These are phyloP conservation scores for Neocrepidodera transversa DNA, from an alignment of 2,888 invertebrate genomes.

Conservation along the genomic window DNA sequence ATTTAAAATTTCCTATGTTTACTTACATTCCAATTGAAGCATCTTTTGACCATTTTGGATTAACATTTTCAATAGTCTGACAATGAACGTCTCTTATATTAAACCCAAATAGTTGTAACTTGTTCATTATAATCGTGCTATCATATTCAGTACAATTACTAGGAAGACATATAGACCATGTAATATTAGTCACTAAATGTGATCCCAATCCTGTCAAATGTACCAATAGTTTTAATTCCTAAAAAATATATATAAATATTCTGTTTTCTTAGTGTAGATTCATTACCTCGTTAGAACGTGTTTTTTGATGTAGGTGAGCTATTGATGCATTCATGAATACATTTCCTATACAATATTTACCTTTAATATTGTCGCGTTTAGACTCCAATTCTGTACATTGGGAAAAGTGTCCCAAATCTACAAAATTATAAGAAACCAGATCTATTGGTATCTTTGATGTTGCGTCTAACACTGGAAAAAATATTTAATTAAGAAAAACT, in stretches of 20 bases:
- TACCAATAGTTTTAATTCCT: too few species aligned
- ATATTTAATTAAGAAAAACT: too few species aligned
- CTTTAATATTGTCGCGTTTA: slow-evolving; percentile 16
- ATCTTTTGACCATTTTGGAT: slow-evolving; percentile 36
- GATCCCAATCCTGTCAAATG: too few species aligned
- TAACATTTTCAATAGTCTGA: slow-evolving; percentile 39
- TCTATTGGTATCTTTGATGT: slow-evolving; percentile 27
- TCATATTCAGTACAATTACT: slow-evolving; percentile 52
- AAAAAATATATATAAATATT: too few species aligned
- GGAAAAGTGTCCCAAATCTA: slow-evolving; percentile 30
- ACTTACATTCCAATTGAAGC: slow-evolving; percentile 43
- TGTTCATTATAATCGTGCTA: slow-evolving; percentile 55
- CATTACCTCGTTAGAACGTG: too few species aligned
- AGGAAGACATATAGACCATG: slow-evolving; percentile 41
- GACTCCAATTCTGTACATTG: slow-evolving; percentile 25
- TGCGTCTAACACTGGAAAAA: slow-evolving; percentile 31
- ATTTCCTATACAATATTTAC: slow-evolving; percentile 42
- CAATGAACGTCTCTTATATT: slow-evolving; percentile 29
- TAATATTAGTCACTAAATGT: too few species aligned
- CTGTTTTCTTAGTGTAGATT: too few species aligned
- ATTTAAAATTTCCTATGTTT: too few species aligned
- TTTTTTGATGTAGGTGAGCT: background rate
- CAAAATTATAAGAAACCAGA: slow-evolving; percentile 23
- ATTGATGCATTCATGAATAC: slow-evolving; percentile 5
- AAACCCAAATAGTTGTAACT: slow-evolving; percentile 18